These are phyloP conservation scores for Zosterops lateralis DNA, from an alignment of 2,113 vertebrate genomes.

Conservation along the genomic window DNA sequence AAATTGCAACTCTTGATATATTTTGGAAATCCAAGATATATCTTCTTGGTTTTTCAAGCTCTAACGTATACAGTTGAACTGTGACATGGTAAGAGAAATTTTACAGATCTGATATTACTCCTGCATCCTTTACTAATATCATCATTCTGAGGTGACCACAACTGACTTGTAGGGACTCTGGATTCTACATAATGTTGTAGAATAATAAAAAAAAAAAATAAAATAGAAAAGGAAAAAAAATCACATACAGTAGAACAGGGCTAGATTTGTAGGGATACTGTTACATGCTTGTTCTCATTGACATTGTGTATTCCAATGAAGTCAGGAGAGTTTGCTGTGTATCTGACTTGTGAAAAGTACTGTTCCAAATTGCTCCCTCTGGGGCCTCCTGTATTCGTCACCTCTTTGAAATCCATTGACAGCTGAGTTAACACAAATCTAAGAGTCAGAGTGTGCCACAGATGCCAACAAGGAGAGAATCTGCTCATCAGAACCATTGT, in stretches of 20 bases:
- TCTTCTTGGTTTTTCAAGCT: not conserved
- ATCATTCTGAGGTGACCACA: not conserved
- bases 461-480: not conserved
- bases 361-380: conserved; percentile 29
- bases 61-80: not conserved
- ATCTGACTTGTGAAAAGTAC: not conserved
- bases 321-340: not conserved
- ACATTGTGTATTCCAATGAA: not conserved
- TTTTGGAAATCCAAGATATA: not conserved
- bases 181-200: not conserved
- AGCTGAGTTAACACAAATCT: not conserved
- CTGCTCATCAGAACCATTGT: not conserved
- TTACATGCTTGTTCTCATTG: not conserved
- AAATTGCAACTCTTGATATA: not conserved
- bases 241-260: rapidly evolving
- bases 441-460: not conserved
- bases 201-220: not conserved
- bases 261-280: not conserved
- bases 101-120: not conserved
- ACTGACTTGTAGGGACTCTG: not conserved
- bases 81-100: not conserved
- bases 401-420: not conserved
- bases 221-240: not conserved
- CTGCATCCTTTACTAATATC: not conserved
- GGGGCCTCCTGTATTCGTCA: not conserved